Percentiles rank a stretch among this genome's conserved stretches.
These are phyloP conservation scores for Patella ulyssiponensis DNA, from an alignment of 2,888 invertebrate genomes.

Conservation along the genomic window DNA sequence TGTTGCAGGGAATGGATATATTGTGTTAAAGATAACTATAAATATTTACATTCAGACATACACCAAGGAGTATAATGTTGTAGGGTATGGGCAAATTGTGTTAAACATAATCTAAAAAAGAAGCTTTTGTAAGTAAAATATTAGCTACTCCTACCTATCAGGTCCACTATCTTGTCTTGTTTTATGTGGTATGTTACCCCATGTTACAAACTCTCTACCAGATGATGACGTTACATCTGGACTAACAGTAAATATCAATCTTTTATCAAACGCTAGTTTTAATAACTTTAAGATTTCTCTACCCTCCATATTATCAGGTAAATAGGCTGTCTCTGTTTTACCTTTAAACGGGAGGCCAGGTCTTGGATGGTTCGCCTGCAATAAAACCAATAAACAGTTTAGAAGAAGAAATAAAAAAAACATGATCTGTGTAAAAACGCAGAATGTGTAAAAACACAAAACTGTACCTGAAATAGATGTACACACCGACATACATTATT, in stretches of 20 bases:
- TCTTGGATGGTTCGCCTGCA: conserved; percentile 48
- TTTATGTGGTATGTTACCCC: conserved; percentile 60
- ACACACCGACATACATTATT: not conserved
- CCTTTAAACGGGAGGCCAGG: conserved; percentile 54
- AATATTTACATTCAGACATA: too few relatives aligned
- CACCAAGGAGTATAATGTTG: too few relatives aligned
- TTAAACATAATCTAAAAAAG: too few relatives aligned
- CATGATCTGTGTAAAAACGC: too few relatives aligned
- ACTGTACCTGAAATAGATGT: too few relatives aligned
- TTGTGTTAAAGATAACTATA: too few relatives aligned
- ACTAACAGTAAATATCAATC: conserved; percentile 56
- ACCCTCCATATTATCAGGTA: conserved; percentile 59
- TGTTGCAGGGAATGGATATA: too few relatives aligned
- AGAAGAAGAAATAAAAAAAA: not conserved
- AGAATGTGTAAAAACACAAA: too few relatives aligned
- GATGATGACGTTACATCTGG: conserved; percentile 54
- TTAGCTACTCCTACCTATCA: too few relatives aligned
- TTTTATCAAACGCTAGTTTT: conserved; percentile 53
- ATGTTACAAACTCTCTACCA: conserved; percentile 55
- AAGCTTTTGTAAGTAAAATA: too few relatives aligned
- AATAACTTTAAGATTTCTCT: conserved; percentile 46
- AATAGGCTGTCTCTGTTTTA: conserved; percentile 47
- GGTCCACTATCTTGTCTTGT: conserved; percentile 26
- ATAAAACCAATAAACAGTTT: not conserved
- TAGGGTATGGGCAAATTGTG: too few relatives aligned